Conservation (phyloP, 2,113 vertebrate genomes). For the Gnathochromis pfefferi region DNA sequence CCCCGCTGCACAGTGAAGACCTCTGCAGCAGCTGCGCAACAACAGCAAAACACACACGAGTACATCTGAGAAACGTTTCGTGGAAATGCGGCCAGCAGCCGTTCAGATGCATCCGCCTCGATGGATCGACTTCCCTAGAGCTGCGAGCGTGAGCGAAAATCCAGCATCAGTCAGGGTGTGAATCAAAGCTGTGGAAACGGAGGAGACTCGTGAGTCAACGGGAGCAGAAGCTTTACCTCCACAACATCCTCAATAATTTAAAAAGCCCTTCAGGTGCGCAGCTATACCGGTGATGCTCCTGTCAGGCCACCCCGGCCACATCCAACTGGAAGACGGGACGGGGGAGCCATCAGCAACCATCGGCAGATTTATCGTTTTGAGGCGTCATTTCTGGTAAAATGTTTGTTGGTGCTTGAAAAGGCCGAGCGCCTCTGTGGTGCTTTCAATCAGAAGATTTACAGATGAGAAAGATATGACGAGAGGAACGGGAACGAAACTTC, state of each 20-base stretch:
- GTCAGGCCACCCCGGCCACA: neutral
- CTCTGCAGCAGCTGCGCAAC: neutral
- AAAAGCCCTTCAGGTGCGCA: neutral
- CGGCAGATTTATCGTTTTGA: neutral
- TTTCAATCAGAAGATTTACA: neutral
- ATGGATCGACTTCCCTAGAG: neutral
- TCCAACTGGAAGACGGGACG: neutral
- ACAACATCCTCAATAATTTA: neutral
- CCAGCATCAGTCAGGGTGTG: neutral
- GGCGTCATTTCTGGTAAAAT: neutral
- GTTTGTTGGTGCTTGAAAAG: neutral
- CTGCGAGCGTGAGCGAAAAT: neutral
- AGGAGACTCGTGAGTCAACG: neutral
- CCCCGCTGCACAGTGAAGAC: neutral
- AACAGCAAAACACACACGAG: neutral
- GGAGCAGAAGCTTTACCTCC: neutral
- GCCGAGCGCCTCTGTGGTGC: neutral
- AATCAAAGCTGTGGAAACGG: neutral
- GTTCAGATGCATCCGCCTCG: neutral
- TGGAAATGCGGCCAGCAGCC: neutral
- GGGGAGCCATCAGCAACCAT: rapidly evolving
- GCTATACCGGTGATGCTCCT: neutral
- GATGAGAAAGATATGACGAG: neutral
- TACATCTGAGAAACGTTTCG: too few species aligned
- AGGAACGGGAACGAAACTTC: neutral